Evolutionary conservation across 2,888 invertebrate species (phyloP).

Genomic region (Apamea crenata): DNA sequence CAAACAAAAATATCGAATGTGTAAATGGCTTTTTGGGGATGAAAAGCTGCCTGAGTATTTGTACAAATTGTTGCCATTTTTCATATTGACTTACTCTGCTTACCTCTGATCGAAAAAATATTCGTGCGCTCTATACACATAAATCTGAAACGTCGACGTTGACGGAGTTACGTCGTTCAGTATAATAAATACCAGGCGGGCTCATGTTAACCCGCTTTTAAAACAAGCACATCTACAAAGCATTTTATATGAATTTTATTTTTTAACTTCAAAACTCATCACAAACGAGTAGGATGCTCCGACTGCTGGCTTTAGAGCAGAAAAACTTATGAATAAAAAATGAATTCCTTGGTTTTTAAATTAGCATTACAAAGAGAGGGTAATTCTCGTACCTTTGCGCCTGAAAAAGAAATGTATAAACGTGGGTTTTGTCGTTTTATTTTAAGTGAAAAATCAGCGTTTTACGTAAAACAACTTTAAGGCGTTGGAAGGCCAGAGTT

Average conservation of each 20-base stretch:
- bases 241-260: conserved; percentile 78
- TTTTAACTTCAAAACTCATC: conserved; percentile 84
- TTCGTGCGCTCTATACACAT: conserved; percentile 43
- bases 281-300: conserved; percentile 86
- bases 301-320: conserved; percentile 87
- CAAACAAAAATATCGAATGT: conserved; percentile 11
- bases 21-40: conserved; percentile 11
- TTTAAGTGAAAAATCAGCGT: conserved; percentile 84
- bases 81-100: conserved; percentile 51
- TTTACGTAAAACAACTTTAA: conserved; percentile 66
- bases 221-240: conserved; percentile 69
- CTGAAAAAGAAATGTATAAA: conserved; percentile 86
- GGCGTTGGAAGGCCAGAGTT: conserved; percentile 31
- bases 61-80: conserved; percentile 47
- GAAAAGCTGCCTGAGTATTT: conserved; percentile 37
- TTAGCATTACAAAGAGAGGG: conserved; percentile 90
- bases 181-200: conserved; percentile 62
- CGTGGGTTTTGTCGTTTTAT: conserved; percentile 84
- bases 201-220: conserved; percentile 64
- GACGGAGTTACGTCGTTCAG: conserved; percentile 57
- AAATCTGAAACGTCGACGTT: conserved; percentile 59
- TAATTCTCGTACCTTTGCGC: conserved; percentile 88
- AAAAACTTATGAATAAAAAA: conserved; percentile 91
- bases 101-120: conserved; percentile 57
- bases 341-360: conserved; percentile 90